phyloP scores from a whole-genome alignment of 2,113 vertebrate species.

The Phoxinus phoxinus region DNA sequence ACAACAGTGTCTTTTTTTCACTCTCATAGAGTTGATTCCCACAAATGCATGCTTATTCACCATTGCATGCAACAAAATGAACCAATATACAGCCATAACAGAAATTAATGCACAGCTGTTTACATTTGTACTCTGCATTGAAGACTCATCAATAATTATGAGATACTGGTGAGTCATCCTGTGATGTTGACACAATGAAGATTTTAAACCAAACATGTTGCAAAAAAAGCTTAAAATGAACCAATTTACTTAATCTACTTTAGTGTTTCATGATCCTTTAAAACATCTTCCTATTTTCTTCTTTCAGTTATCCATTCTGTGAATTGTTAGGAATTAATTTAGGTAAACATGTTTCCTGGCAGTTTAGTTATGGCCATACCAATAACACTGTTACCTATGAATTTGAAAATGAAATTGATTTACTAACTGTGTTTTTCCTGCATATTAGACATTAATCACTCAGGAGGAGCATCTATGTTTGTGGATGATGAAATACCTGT shows the following conservation, averaged over 20 bases:
- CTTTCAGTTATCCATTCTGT: not conserved
- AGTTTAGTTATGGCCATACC: not conserved
- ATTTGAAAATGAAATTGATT: conserved; percentile 21
- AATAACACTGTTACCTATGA: not conserved
- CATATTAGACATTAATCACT: conserved; percentile 34
- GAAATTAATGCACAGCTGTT: no score
- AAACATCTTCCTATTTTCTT: not conserved
- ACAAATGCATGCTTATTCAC: not conserved
- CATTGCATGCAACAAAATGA: not conserved
- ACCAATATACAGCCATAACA: not conserved
- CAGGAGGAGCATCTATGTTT: conserved; percentile 2
- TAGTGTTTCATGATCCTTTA: conserved; percentile 1
- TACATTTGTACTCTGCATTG: no score
- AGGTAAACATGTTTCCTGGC: not conserved
- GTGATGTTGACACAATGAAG: not conserved
- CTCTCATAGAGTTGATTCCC: not conserved
- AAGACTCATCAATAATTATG: not conserved
- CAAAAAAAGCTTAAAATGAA: no score
- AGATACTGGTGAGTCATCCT: not conserved
- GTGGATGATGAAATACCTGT: conserved; percentile 49
- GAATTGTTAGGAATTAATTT: not conserved
- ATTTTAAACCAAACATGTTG: no score
- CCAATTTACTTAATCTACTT: not conserved
- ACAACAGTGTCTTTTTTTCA: not conserved
- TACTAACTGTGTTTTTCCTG: conserved; percentile 19